Conservation (phyloP, 2,113 vertebrate species). For the Oryzias celebensis region DNA sequence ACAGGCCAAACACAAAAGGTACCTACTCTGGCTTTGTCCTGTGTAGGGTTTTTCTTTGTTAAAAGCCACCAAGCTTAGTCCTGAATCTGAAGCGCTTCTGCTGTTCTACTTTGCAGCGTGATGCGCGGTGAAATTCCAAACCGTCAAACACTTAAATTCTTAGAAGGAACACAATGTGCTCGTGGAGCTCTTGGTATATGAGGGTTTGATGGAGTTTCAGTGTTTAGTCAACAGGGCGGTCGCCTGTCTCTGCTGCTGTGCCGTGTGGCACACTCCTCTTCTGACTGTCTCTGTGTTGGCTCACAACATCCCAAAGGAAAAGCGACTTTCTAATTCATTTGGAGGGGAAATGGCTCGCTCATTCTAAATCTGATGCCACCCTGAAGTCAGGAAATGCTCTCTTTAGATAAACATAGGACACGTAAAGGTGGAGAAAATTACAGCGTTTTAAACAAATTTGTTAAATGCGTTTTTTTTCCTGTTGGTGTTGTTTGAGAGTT, state of each 20-base stretch:
- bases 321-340: constrained; percentile 39
- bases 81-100: too few relatives aligned
- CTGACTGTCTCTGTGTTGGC: constrained; percentile 29
- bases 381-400: constrained; percentile 60
- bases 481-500: neutral
- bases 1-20: too few relatives aligned
- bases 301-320: constrained; percentile 38
- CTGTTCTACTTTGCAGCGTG: too few relatives aligned
- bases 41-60: too few relatives aligned
- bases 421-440: constrained; percentile 41
- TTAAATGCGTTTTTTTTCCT: constrained; percentile 36
- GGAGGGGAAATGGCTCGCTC: constrained; percentile 55
- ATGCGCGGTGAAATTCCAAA: too few relatives aligned
- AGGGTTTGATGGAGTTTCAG: constrained; percentile 4
- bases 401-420: constrained; percentile 49
- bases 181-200: neutral
- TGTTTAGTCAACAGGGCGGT: constrained; percentile 28
- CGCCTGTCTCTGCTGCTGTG: constrained; percentile 24
- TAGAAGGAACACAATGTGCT: too few relatives aligned
- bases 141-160: too few relatives aligned
- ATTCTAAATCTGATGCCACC: constrained; percentile 65
- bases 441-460: constrained; percentile 39
- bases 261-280: constrained; percentile 30
- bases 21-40: too few relatives aligned
- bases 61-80: too few relatives aligned